Conservation (phyloP, 2,888 invertebrate species). For the Gari tellinella region DNA sequence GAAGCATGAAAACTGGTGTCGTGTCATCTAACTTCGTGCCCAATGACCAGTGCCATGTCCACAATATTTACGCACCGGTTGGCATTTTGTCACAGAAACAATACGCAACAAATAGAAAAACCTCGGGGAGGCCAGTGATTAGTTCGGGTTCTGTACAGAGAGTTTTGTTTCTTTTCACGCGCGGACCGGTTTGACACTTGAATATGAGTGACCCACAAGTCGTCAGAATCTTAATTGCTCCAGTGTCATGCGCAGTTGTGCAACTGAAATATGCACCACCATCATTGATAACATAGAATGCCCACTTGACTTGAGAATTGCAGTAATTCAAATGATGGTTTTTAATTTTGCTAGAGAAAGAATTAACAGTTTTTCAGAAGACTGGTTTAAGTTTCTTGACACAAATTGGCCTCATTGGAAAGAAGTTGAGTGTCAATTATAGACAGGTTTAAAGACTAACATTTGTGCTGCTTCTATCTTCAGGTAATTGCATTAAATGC, state of each 20-base stretch:
- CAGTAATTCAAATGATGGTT: no score
- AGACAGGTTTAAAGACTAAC: no score
- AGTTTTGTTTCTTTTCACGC: conserved; percentile 46
- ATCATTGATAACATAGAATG: conserved; percentile 36
- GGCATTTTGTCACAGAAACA: conserved; percentile 55
- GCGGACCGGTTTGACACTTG: conserved; percentile 48
- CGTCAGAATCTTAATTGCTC: conserved; percentile 55
- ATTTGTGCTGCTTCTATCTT: no score
- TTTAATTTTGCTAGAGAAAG: no score
- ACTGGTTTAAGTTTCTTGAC: no score
- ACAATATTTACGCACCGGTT: conserved; percentile 36
- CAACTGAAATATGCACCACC: conserved; percentile 37
- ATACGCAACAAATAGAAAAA: conserved; percentile 52
- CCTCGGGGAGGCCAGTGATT: conserved; percentile 43
- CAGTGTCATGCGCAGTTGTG: conserved; percentile 58
- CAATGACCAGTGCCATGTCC: conserved; percentile 24
- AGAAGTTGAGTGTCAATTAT: no score
- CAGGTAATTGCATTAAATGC: no score
- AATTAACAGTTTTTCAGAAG: no score
- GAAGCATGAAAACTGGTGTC: no score
- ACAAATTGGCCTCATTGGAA: no score
- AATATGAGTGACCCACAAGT: conserved; percentile 41
- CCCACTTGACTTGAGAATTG: conserved; percentile 2
- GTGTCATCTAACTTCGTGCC: conserved; percentile 9
- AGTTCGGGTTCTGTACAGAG: conserved; percentile 40